Evolutionary conservation across 1,140 invertebrate species (phyloP), one percentile per base, ranked within the genome.

Genomic region (Planococcus citri): DNA sequence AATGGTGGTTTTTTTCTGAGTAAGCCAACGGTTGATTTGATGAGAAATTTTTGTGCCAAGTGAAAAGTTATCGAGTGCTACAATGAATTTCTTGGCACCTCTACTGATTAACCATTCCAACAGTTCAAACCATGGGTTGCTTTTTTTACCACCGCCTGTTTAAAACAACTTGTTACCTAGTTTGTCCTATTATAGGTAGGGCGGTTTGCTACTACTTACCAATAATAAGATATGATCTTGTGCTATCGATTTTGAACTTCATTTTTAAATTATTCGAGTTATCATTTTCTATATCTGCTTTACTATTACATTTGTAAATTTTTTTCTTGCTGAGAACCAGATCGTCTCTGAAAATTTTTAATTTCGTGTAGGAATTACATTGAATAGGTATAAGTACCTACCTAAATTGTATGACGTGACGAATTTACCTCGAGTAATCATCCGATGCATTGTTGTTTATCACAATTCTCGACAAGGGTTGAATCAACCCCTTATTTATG

Each of bases 61-160:
- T 17, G 71, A 29, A 27, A 68, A 68, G 41, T 72, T 72, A 60
- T 71, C 64, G 27, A 72, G n/a, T 9, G 70, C 68, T 6, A 74
- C 60, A 41, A 71, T 64, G 3, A 74, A 64, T 51, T 70, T 71
- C 22, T 70, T 68, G 27, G 72, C 73, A 0, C 73, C 73, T 71
- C 72, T 51, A 12, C n/a, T 29, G 0, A 72, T 68, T 20, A 74
- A 29, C 72, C 72, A 74, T 69, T 74, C 72, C 0, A 70, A 61
- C 29, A 74, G 41, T 21, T 74, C 71, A 0, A 74, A 70, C 73
- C 73, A 74, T 27, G 69, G 22, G 20, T 68, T 71, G 17, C 27
- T 68, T 69, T 70, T 69, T 10, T 60, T 38, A 24, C 38, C 25
- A 68, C 64, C 25, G 20, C 69, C 71, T 70, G 33, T 29, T 33